These are phyloP conservation scores for Cololabis saira DNA, from an alignment of 2,113 vertebrate genomes.

Conservation along the genomic window DNA sequence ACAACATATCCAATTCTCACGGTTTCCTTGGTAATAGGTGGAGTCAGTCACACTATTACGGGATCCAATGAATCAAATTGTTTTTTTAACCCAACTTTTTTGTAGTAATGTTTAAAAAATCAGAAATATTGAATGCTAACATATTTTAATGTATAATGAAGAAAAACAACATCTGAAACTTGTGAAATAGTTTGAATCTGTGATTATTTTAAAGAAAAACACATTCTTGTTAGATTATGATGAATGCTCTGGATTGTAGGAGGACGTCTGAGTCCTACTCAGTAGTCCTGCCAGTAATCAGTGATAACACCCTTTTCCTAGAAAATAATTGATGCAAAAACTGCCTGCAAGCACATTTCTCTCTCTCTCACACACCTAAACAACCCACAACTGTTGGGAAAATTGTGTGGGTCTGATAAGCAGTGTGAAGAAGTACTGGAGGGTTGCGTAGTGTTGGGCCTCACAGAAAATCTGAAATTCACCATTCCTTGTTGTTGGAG, in stretches of 20 bases:
- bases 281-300: slow-evolving; percentile 10
- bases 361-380: slow-evolving; percentile 8
- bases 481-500: slow-evolving; percentile 33
- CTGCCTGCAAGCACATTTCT: slow-evolving; percentile 11
- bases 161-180: slow-evolving; percentile 2
- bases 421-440: not conserved
- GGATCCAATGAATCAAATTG: not conserved
- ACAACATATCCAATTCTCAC: not conserved
- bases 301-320: slow-evolving; percentile 23
- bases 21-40: no score
- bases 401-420: slow-evolving; percentile 21
- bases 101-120: not conserved
- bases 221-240: slow-evolving; percentile 48
- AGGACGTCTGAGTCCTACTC: slow-evolving; percentile 13
- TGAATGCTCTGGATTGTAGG: not conserved
- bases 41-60: not conserved
- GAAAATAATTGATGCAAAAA: slow-evolving; percentile 9
- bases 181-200: slow-evolving; percentile 20
- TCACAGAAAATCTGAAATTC: slow-evolving; percentile 23
- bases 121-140: not conserved
- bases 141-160: not conserved
- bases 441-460: not conserved
- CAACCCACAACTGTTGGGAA: not conserved
- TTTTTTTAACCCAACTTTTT: not conserved
- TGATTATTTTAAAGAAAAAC: slow-evolving; percentile 5